Conservation (phyloP, 1,140 invertebrate species). For the Calliopsis andreniformis region DNA sequence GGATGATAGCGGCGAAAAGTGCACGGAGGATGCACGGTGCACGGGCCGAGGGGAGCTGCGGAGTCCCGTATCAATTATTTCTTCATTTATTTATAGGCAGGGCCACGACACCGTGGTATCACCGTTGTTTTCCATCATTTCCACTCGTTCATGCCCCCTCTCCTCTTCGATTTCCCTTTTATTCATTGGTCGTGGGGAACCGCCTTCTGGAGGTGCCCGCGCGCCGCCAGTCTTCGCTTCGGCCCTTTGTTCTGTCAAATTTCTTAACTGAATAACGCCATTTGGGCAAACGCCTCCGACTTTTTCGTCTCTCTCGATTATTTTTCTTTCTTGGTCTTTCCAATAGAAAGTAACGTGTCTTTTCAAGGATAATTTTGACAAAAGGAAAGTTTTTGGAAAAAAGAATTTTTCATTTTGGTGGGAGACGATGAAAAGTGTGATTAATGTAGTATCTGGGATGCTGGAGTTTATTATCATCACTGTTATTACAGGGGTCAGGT, state of each 20-base stretch:
- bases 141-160: slow-evolving; percentile 40
- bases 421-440: too few relatives aligned
- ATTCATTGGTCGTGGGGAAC: not conserved
- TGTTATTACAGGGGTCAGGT: too few relatives aligned
- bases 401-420: too few relatives aligned
- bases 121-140: slow-evolving; percentile 73
- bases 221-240: not conserved
- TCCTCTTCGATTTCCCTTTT: slow-evolving; percentile 20
- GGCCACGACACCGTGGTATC: slow-evolving; percentile 72
- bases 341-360: too few relatives aligned
- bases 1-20: slow-evolving; percentile 66
- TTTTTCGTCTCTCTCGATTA: too few relatives aligned
- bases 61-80: slow-evolving; percentile 73
- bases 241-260: not conserved
- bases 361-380: too few relatives aligned
- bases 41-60: slow-evolving; percentile 8
- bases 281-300: too few relatives aligned
- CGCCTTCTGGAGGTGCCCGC: slow-evolving; percentile 11
- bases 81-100: slow-evolving; percentile 76
- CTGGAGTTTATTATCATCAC: too few relatives aligned
- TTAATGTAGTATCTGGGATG: too few relatives aligned
- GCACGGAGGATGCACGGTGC: slow-evolving; percentile 52
- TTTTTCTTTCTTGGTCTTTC: too few relatives aligned
- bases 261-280: too few relatives aligned
- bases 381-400: too few relatives aligned